phyloP scores from a whole-genome alignment of 2,797 vertebrate species.

The Poecilia velifera region DNA sequence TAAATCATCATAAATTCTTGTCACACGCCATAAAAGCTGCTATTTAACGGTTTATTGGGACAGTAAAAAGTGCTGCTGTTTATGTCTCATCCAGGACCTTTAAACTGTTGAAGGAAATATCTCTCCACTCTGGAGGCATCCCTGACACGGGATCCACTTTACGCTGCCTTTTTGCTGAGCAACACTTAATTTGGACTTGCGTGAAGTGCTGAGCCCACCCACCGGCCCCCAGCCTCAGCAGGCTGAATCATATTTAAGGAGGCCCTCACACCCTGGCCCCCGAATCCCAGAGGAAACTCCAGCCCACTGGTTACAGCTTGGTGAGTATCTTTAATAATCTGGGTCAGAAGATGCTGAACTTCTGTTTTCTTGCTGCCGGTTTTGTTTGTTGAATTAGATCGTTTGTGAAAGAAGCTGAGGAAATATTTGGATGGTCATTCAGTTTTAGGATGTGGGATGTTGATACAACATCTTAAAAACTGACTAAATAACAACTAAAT shows the following conservation, averaged over 20 bases:
- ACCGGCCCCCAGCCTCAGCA: slow-evolving; percentile 40
- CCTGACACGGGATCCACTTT: slow-evolving; percentile 70
- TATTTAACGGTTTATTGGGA: neutral
- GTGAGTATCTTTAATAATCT: slow-evolving; percentile 70
- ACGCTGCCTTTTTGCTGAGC: slow-evolving; percentile 69
- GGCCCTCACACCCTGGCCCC: slow-evolving; percentile 51
- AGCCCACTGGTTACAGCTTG: slow-evolving; percentile 79
- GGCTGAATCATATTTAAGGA: slow-evolving; percentile 80
- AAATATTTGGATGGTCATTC: neutral
- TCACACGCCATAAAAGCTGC: neutral
- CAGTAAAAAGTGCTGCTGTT: slow-evolving; percentile 9
- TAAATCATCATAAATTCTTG: neutral
- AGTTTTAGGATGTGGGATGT: slow-evolving; percentile 18
- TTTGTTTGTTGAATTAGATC: neutral
- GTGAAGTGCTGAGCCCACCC: slow-evolving; percentile 75
- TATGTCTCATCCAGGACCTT: slow-evolving; percentile 12
- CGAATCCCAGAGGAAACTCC: slow-evolving; percentile 82
- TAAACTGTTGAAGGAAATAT: slow-evolving; percentile 50
- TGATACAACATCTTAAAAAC: neutral
- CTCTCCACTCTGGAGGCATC: slow-evolving; percentile 64
- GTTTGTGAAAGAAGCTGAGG: neutral
- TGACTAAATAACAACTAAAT: neutral
- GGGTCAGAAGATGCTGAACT: slow-evolving; percentile 8
- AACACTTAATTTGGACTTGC: slow-evolving; percentile 86
- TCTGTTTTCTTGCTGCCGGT: neutral